These are phyloP conservation scores for Zophobas atratus DNA, from an alignment of 1,140 invertebrate species.

Conservation along the genomic window DNA sequence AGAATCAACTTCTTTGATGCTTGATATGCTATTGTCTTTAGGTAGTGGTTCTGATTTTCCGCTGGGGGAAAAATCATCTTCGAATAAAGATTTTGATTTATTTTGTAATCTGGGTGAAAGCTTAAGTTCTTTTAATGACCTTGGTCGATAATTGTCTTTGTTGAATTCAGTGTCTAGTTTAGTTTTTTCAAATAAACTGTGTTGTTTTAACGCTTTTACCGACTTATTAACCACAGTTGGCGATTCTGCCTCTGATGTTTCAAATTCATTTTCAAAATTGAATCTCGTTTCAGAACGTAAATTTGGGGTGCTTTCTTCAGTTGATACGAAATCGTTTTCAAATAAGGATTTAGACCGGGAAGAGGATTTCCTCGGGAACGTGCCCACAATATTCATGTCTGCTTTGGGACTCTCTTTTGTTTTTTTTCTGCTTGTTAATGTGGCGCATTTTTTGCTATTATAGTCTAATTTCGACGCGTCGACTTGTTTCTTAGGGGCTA, in stretches of 20 bases:
- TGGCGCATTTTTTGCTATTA: conserved; percentile 58
- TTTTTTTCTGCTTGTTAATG: conserved; percentile 56
- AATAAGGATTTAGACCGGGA: conserved; percentile 73
- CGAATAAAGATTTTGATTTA: conserved; percentile 76
- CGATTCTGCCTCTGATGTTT: conserved; percentile 59
- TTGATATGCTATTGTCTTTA: conserved; percentile 58
- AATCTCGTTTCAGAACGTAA: conserved; percentile 50
- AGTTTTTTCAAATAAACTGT: conserved; percentile 54
- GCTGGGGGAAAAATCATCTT: conserved; percentile 80
- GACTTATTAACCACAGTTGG: conserved; percentile 45
- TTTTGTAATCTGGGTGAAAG: conserved; percentile 64
- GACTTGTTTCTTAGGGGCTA: conserved; percentile 54
- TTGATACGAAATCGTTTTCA: conserved; percentile 78
- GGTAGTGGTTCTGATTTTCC: conserved; percentile 65
- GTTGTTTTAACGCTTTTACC: conserved; percentile 50
- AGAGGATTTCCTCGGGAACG: conserved; percentile 61
- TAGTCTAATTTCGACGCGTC: conserved; percentile 46
- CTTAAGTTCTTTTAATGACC: conserved; percentile 50
- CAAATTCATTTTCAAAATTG: conserved; percentile 62
- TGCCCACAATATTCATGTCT: conserved; percentile 57
- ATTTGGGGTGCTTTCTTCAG: conserved; percentile 58
- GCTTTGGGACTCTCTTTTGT: conserved; percentile 62
- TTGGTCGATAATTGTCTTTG: conserved; percentile 34
- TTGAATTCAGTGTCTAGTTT: conserved; percentile 51
- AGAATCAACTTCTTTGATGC: conserved; percentile 60